Percentiles rank a stretch among this genome's conserved stretches.
These are phyloP conservation scores for Desoria tigrina DNA, from an alignment of 2,888 invertebrate genomes.

Conservation along the genomic window DNA sequence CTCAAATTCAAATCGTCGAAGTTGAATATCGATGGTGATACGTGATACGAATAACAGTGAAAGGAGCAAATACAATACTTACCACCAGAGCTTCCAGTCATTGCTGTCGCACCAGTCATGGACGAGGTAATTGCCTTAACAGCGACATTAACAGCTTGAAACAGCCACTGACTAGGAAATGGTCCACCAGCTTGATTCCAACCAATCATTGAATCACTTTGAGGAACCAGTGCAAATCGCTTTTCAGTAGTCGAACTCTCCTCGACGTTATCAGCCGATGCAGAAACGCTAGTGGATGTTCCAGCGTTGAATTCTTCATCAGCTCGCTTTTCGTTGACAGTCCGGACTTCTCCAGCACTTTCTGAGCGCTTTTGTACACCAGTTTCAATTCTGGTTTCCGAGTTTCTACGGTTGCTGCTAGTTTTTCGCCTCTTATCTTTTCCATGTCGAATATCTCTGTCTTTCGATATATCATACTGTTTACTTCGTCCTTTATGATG, in stretches of 20 bases:
- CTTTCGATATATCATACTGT: conserved; percentile 16
- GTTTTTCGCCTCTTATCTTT: conserved; percentile 9
- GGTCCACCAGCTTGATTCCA: conserved; percentile 51
- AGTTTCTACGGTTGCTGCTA: conserved; percentile 3
- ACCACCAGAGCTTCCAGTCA: background rate
- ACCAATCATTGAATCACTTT: conserved; percentile 49
- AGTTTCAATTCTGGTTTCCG: background rate
- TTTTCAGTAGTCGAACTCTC: conserved; percentile 29
- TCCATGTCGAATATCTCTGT: conserved; percentile 12
- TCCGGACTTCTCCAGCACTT: conserved; percentile 12
- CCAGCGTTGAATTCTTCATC: conserved; percentile 15
- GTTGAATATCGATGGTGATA: too few relatives aligned
- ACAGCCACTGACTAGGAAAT: conserved; percentile 52
- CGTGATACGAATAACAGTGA: background rate
- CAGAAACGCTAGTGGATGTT: background rate
- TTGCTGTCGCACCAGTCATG: conserved; percentile 15
- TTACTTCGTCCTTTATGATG: conserved; percentile 24
- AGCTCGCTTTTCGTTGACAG: background rate
- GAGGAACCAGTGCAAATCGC: conserved; percentile 47
- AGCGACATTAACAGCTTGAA: conserved; percentile 53
- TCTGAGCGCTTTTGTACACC: conserved; percentile 5
- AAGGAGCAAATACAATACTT: too few relatives aligned
- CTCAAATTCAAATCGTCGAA: too few relatives aligned
- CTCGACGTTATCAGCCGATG: conserved; percentile 15
- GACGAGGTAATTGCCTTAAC: conserved; percentile 43